These are phyloP conservation scores for Pachydiplax longipennis DNA, from an alignment of 2,888 invertebrate species.

Conservation along the genomic window DNA sequence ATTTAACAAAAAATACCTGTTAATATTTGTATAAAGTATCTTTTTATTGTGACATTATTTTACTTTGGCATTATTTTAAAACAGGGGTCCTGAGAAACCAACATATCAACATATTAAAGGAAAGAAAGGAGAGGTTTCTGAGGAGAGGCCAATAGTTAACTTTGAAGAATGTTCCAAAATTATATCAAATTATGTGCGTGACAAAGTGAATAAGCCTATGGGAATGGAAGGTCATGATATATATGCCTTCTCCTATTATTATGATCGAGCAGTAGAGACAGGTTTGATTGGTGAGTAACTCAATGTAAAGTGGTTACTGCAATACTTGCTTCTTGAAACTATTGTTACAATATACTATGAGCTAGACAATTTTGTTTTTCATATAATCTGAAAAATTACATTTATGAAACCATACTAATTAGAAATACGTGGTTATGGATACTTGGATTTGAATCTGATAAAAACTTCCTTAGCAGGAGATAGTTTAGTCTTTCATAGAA, in stretches of 20 bases:
- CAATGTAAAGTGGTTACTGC: neutral
- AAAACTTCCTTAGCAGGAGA: no score
- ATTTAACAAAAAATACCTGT: neutral
- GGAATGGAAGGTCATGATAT: constrained; percentile 69
- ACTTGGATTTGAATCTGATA: no score
- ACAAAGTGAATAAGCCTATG: constrained; percentile 65
- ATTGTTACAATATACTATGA: no score
- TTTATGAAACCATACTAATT: no score
- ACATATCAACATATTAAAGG: constrained; percentile 56
- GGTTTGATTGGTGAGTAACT: constrained; percentile 72
- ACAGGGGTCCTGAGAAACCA: constrained; percentile 59
- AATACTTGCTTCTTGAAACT: no score
- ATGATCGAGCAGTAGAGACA: constrained; percentile 88
- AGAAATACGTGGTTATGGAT: no score
- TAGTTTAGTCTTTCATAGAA: no score
- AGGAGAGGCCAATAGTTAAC: constrained; percentile 70
- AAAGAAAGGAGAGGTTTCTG: constrained; percentile 63
- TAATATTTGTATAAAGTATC: neutral
- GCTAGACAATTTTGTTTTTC: no score
- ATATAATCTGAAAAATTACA: no score
- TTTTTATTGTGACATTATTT: neutral
- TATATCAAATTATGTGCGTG: constrained; percentile 65
- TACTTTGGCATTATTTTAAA: constrained; percentile 1
- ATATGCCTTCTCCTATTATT: constrained; percentile 93
- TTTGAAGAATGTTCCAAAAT: constrained; percentile 67